Conservation (phyloP, 2,797 vertebrate genomes). For the Acanthurus leucopareius region DNA sequence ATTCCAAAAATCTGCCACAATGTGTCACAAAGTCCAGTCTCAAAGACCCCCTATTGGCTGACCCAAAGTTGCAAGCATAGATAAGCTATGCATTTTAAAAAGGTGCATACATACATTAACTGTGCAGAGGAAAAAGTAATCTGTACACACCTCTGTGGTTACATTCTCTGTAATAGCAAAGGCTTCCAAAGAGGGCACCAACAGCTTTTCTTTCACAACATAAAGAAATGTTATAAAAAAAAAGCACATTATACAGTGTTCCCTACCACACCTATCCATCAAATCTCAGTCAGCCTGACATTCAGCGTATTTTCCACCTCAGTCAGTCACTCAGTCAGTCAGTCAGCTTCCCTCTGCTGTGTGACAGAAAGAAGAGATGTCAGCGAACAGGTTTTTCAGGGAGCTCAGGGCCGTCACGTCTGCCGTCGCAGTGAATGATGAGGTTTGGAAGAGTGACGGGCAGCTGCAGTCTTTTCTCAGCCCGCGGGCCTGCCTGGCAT, state of each 20-base stretch:
- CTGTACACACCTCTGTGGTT: slow-evolving; percentile 9
- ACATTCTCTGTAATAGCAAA: slow-evolving; percentile 37
- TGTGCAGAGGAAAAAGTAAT: slow-evolving; percentile 1
- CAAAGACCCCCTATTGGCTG: background rate
- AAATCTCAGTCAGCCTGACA: slow-evolving; percentile 63
- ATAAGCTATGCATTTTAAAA: background rate
- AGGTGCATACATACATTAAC: background rate
- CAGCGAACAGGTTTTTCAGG: slow-evolving; percentile 81
- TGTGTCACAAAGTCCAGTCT: background rate
- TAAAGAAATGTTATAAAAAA: slow-evolving; percentile 41
- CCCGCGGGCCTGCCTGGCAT: slow-evolving; percentile 83
- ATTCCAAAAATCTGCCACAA: background rate
- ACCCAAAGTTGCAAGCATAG: background rate
- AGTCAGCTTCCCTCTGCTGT: slow-evolving; percentile 60
- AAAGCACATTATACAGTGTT: slow-evolving; percentile 50
- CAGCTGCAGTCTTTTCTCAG: slow-evolving; percentile 82
- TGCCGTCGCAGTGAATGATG: slow-evolving; percentile 79
- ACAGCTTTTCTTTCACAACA: slow-evolving; percentile 34
- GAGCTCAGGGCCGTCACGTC: slow-evolving; percentile 82
- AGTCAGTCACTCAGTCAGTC: slow-evolving; percentile 72
- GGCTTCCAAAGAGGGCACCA: slow-evolving; percentile 37
- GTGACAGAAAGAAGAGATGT: slow-evolving; percentile 82
- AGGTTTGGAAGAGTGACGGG: slow-evolving; percentile 81
- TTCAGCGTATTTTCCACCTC: slow-evolving; percentile 64
- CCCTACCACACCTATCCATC: slow-evolving; percentile 74